These are phyloP conservation scores for Sebastes jordani DNA, from an alignment of 2,797 vertebrate genomes.

Conservation along the genomic window DNA sequence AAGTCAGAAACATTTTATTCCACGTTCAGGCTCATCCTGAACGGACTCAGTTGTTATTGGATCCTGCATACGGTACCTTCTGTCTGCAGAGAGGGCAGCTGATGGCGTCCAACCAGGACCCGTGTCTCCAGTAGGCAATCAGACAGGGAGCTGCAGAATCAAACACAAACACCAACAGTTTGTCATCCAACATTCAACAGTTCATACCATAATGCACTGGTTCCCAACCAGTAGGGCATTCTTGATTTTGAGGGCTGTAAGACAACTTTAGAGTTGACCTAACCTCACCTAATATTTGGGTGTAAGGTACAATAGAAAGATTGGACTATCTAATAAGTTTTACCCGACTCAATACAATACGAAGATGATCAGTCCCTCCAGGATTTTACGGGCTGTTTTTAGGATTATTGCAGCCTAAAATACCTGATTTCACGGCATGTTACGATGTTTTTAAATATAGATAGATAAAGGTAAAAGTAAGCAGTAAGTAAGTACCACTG, in stretches of 20 bases:
- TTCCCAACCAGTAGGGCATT: neutral
- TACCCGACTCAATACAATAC: too few species aligned
- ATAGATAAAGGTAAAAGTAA: too few species aligned
- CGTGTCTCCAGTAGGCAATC: constrained; percentile 87
- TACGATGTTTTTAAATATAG: too few species aligned
- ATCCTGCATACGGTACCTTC: constrained; percentile 75
- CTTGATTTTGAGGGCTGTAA: neutral
- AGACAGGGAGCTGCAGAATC: constrained; percentile 84
- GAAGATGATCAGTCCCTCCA: too few species aligned
- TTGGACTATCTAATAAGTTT: neutral
- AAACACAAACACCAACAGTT: neutral
- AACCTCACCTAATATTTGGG: neutral
- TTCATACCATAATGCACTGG: neutral
- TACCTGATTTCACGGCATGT: too few species aligned
- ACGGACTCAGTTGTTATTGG: neutral
- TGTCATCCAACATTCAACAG: neutral
- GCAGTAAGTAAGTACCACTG: too few species aligned
- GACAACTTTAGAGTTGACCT: neutral
- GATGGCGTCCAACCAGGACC: constrained; percentile 85
- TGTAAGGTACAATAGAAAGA: neutral
- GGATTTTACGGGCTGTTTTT: too few species aligned
- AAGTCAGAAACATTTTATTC: neutral
- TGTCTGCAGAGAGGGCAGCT: constrained; percentile 89
- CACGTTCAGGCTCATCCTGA: neutral
- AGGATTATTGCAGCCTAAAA: too few species aligned